Conservation (phyloP, 2,797 vertebrate genomes). For the Nyctalus aviator region DNA sequence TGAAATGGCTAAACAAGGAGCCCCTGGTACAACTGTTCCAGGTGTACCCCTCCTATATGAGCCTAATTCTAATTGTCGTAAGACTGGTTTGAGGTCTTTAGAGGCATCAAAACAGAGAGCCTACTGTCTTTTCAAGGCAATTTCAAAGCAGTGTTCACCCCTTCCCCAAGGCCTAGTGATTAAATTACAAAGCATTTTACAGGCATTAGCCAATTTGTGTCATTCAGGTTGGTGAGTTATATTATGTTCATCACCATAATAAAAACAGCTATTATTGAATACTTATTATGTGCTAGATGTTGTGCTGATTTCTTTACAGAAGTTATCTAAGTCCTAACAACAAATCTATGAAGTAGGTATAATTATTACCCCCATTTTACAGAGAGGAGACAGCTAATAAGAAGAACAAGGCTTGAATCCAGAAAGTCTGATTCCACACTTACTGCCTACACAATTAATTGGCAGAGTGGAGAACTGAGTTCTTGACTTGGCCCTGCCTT, state of each 20-base stretch:
- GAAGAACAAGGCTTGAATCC: conserved; percentile 8
- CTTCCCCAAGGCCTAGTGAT: conserved; percentile 27
- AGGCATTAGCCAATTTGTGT: conserved; percentile 19
- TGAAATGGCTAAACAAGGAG: conserved; percentile 5
- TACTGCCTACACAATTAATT: neutral
- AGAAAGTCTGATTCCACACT: neutral
- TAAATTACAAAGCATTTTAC: conserved; percentile 42
- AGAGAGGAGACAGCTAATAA: neutral
- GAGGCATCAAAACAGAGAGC: neutral
- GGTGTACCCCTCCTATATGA: neutral
- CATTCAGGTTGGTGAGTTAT: conserved; percentile 37
- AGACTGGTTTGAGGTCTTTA: conserved; percentile 37
- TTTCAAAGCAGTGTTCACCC: conserved; percentile 25
- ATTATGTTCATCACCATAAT: conserved; percentile 21
- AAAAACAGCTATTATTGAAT: conserved; percentile 49
- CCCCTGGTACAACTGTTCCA: neutral
- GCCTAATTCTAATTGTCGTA: neutral
- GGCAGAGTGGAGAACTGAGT: neutral
- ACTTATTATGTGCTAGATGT: conserved; percentile 3
- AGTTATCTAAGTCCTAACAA: conserved; percentile 55
- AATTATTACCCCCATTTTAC: conserved; percentile 33
- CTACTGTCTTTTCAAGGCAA: conserved; percentile 18
- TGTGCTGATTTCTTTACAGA: conserved; percentile 49
- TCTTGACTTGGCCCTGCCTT: neutral
- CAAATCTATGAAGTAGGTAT: neutral